Evolutionary conservation across 2,797 vertebrate genomes (phyloP).

Genomic region (Cephalopachus bancanus): DNA sequence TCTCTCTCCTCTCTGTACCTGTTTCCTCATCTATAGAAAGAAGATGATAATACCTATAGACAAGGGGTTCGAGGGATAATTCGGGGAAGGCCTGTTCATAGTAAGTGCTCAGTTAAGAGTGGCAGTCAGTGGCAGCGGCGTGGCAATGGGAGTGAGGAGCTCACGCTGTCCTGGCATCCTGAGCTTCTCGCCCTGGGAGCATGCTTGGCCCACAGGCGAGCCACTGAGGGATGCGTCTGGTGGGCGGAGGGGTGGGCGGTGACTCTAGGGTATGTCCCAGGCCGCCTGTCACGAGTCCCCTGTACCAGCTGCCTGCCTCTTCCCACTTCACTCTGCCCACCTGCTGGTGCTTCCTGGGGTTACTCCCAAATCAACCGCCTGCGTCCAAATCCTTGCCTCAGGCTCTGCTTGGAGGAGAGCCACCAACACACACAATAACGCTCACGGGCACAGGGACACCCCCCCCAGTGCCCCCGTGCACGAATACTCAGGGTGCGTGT

Average conservation of each 20-base stretch:
- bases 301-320: neutral
- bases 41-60: accelerated
- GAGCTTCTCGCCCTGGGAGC: accelerated
- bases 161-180: accelerated
- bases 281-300: accelerated
- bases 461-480: neutral
- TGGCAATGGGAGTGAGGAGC: too few relatives aligned
- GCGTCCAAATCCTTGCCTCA: neutral
- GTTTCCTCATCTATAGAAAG: neutral
- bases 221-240: neutral
- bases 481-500: neutral
- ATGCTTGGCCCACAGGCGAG: accelerated
- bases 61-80: neutral
- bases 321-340: neutral
- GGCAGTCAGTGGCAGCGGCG: accelerated
- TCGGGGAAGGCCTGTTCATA: neutral
- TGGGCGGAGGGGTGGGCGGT: too few relatives aligned
- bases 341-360: neutral
- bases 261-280: accelerated
- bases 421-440: neutral
- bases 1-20: neutral
- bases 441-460: accelerated
- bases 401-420: neutral
- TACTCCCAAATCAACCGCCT: neutral
- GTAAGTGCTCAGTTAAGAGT: neutral